Conservation (phyloP, 2,888 invertebrate genomes). For the Drosophila acutilabella region DNA sequence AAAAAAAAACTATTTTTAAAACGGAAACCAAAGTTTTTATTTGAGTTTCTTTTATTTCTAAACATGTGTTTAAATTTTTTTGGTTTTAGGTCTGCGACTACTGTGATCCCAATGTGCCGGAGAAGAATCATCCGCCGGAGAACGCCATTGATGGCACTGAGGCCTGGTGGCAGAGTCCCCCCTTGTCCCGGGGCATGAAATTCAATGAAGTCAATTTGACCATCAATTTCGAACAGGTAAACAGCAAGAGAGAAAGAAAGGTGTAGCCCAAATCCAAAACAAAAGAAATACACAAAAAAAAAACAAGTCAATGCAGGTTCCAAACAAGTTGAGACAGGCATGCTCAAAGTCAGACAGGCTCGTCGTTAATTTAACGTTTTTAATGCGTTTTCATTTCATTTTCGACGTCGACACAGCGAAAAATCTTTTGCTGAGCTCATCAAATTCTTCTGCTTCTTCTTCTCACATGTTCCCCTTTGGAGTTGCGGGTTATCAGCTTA, state of each 20-base stretch:
- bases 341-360: conserved; percentile 43
- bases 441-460: conserved; percentile 32
- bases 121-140: conserved; percentile 94
- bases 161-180: conserved; percentile 99
- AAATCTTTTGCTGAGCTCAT: conserved; percentile 71
- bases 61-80: conserved; percentile 63
- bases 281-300: conserved; percentile 12
- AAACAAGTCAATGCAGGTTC: conserved; percentile 60
- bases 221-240: conserved; percentile 98
- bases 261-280: conserved; percentile 41
- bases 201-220: conserved; percentile 99
- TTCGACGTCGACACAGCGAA: conserved; percentile 54
- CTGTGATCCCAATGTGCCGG: conserved; percentile 91
- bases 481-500: conserved; percentile 71
- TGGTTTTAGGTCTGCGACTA: conserved; percentile 93
- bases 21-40: conserved; percentile 26
- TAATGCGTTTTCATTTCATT: conserved; percentile 74
- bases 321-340: conserved; percentile 39
- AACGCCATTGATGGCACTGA: conserved; percentile 98
- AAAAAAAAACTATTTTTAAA: conserved; percentile 57
- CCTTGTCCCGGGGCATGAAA: conserved; percentile 97
- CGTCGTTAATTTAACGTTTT: conserved; percentile 70
- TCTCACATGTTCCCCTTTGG: conserved; percentile 42
- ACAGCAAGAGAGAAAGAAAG: conserved; percentile 48
- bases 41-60: conserved; percentile 8